These are phyloP conservation scores for Tetragonula carbonaria DNA, from an alignment of 2,888 invertebrate genomes.

Conservation along the genomic window DNA sequence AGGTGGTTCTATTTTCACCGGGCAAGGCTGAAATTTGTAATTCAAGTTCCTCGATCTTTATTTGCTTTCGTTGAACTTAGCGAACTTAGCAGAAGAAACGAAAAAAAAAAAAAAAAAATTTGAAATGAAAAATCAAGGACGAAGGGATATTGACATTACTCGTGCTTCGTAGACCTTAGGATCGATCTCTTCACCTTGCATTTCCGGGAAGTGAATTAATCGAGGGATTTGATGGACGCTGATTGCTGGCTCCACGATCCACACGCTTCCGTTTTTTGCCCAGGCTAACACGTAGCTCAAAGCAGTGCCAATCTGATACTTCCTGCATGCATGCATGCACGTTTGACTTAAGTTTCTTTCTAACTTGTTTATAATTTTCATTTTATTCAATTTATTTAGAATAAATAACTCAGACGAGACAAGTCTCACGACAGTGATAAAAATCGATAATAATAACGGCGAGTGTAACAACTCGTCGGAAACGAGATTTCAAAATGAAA, in stretches of 20 bases:
- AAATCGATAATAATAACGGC: neutral
- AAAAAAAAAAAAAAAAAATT: no score
- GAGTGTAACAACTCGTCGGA: neutral
- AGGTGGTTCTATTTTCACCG: neutral
- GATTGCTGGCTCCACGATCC: constrained; percentile 72
- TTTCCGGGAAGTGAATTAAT: constrained; percentile 61
- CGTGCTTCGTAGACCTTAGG: constrained; percentile 43
- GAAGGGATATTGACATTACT: constrained; percentile 23
- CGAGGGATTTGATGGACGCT: constrained; percentile 62
- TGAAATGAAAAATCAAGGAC: neutral
- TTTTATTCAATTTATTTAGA: no score
- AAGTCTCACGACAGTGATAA: neutral
- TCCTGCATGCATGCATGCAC: constrained; percentile 30
- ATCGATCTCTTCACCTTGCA: constrained; percentile 45
- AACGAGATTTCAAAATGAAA: neutral
- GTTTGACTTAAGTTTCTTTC: no score
- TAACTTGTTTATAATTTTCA: no score
- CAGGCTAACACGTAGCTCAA: constrained; percentile 70
- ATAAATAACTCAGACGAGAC: neutral
- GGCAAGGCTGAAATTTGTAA: constrained; percentile 12
- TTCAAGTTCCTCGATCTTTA: neutral
- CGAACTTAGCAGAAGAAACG: no score
- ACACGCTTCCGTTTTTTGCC: constrained; percentile 69
- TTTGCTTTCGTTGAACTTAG: no score
- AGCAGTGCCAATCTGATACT: constrained; percentile 66